Evolutionary conservation across 2,888 invertebrate species (phyloP).

Genomic region (Hipparchia sbordonii): DNA sequence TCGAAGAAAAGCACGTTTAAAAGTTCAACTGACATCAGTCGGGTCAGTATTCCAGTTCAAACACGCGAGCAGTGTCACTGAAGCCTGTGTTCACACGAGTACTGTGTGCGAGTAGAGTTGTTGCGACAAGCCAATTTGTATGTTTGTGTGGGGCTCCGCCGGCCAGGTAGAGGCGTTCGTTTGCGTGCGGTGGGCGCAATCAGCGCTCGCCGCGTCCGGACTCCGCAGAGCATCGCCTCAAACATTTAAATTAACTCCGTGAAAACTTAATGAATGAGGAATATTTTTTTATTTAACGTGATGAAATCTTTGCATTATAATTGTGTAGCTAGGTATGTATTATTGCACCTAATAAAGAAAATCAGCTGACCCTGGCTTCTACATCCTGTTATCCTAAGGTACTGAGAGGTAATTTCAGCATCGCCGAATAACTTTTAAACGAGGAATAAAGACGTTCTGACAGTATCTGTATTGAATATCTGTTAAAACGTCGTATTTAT

Average conservation of each 20-base stretch:
- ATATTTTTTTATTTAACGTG: neutral
- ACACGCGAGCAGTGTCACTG: neutral
- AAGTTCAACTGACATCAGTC: neutral
- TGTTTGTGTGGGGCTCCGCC: neutral
- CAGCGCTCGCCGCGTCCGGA: neutral
- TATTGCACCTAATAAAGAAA: too few species aligned
- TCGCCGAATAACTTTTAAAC: too few species aligned
- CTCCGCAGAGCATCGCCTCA: neutral
- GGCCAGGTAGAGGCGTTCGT: neutral
- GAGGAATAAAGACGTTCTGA: too few species aligned
- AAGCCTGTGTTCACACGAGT: neutral
- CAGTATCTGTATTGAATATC: too few species aligned
- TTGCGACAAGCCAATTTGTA: neutral
- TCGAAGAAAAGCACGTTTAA: too few species aligned
- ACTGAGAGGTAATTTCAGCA: too few species aligned
- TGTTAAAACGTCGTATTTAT: too few species aligned
- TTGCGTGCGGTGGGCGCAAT: neutral
- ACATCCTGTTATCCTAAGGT: too few species aligned
- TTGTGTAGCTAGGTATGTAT: neutral
- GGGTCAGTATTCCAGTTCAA: neutral
- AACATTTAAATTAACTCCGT: constrained; percentile 11
- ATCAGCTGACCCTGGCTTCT: too few species aligned
- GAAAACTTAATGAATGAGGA: neutral
- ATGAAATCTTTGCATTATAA: neutral
- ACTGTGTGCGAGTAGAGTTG: neutral